Conservation (phyloP, 92 coral and sea anemone species). For the Umimayanthus chanpuru region DNA sequence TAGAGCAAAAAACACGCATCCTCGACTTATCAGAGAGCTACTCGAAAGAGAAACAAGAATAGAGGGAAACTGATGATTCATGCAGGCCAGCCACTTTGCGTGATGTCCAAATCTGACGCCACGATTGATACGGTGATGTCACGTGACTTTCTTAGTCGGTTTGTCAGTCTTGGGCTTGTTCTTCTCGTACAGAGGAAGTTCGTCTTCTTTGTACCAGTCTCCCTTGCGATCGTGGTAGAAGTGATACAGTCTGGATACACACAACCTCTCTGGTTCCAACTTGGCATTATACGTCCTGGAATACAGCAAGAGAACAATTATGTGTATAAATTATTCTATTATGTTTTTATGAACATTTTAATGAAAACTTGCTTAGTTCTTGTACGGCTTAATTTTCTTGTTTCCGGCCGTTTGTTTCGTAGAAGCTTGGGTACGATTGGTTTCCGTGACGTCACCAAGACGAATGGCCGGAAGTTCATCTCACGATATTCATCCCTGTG, state of each 20-base stretch:
- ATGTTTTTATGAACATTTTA: background rate
- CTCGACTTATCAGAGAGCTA: too few species aligned
- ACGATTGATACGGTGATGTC: background rate
- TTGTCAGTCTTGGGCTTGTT: background rate
- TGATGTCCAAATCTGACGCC: background rate
- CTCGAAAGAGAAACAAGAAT: too few species aligned
- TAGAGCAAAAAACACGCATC: too few species aligned
- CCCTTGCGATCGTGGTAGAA: constrained; percentile 42
- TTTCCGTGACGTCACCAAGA: too few species aligned
- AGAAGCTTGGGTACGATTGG: too few species aligned
- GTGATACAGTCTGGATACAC: constrained; percentile 34
- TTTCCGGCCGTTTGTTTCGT: too few species aligned
- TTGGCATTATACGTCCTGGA: constrained; percentile 23
- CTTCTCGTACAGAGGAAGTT: constrained; percentile 32
- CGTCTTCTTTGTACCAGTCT: constrained; percentile 43
- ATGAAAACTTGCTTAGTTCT: background rate
- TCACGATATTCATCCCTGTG: too few species aligned
- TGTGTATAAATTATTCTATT: background rate
- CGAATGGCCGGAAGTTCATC: too few species aligned
- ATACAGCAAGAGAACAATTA: background rate
- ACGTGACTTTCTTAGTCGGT: background rate
- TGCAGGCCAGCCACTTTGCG: too few species aligned
- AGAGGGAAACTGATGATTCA: too few species aligned
- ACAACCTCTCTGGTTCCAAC: constrained; percentile 32
- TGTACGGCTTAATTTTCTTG: too few species aligned